Evolutionary conservation across 2,797 vertebrate species (phyloP), one percentile per base, ranked within the genome.

Genomic region (Pitangus sulphuratus): DNA sequence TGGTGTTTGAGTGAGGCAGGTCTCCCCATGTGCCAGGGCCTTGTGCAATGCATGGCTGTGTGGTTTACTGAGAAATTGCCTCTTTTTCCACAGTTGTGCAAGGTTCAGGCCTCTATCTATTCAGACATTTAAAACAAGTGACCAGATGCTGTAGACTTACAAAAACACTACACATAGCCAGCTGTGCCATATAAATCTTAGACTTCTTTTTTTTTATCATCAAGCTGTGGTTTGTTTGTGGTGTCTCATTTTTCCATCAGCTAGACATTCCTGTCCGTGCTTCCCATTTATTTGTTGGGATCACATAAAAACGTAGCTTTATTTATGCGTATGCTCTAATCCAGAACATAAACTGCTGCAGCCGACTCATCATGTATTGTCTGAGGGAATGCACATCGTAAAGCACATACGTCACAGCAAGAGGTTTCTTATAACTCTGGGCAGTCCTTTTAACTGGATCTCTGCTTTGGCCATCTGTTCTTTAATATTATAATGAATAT

Each of bases 171-270:
- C 90, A 76, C 87, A 44, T 72, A 92, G 94, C 97, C 97, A 98
- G 97, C 97, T 98, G 97, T 95, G 93, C 95, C 97, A 89, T 97
- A 97, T 97, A 98, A 98, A 98, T 97, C 94, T 89, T 71, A 66
- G 60, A 71, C 88, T 91, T 83, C 94, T 97, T 96, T 97, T 92
- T 42, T 96, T 98, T 97, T 94, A 97, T 97, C 97, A 95, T 97
- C 96, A 95, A 96, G 90, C 94, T 98, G 96, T 95, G 97, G 93
- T 96, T 98, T 98, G 97, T 97, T 97, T 97, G 95, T 95, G 97
- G 96, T 97, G 96, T 97, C 96, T 97, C 97, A 94, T 97, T 98
- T 97, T 96, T 95, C 94, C 92, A 90, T 97, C 96, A 95, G 95
- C 80, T 90, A 97, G 97, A 97, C 97, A 96, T 98, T 97, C 97